Conservation (phyloP, 1,140 invertebrate species). For the Ladona fulva region DNA sequence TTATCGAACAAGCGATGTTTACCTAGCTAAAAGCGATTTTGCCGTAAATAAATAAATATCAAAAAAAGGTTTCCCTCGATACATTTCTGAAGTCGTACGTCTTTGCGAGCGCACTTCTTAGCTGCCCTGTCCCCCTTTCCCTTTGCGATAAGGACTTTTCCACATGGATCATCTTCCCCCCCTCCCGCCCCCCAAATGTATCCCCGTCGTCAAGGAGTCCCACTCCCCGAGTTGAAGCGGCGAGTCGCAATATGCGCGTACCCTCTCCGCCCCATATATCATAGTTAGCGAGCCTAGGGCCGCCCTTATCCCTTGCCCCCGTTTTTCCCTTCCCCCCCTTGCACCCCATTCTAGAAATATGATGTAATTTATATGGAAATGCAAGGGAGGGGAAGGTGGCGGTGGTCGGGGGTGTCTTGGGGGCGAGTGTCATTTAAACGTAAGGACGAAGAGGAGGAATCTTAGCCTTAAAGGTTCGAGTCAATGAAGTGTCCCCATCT, state of each 20-base stretch:
- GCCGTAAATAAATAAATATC: too few species aligned
- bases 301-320: background rate
- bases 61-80: too few species aligned
- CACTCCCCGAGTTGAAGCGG: background rate
- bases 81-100: too few species aligned
- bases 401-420: background rate
- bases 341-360: slow-evolving; percentile 5
- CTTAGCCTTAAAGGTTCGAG: background rate
- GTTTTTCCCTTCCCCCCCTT: background rate
- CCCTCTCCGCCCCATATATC: background rate
- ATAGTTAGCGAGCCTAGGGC: background rate
- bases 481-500: background rate
- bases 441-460: background rate
- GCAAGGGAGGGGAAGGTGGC: background rate
- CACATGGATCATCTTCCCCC: background rate
- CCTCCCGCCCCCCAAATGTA: background rate
- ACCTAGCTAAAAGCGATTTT: too few species aligned
- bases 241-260: background rate
- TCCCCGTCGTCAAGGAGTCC: background rate
- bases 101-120: too few species aligned
- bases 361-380: slow-evolving; percentile 10
- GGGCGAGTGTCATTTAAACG: background rate
- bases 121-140: too few species aligned
- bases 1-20: too few species aligned
- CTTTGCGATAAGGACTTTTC: too few species aligned